A percentile compares a stretch with the other conserved stretches of the same genome.
These are phyloP conservation scores for Pseudorhombus dupliciocellatus DNA, from an alignment of 2,113 vertebrate genomes.

Conservation along the genomic window DNA sequence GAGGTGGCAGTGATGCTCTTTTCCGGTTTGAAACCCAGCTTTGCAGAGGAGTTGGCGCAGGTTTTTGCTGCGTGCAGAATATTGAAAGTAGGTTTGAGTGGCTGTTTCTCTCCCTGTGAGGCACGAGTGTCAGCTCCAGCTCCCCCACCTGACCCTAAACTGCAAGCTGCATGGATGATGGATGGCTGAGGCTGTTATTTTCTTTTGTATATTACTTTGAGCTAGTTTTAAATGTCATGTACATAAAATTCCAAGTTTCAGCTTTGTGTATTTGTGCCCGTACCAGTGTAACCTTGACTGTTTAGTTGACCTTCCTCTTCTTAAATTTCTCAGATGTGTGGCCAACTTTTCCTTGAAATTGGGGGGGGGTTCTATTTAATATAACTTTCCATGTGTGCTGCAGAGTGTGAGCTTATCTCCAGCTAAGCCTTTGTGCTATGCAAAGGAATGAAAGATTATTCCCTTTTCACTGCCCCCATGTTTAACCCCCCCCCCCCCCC, in stretches of 20 bases:
- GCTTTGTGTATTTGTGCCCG: not conserved
- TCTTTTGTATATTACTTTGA: not conserved
- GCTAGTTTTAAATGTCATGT: too few species aligned
- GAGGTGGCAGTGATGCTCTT: not conserved
- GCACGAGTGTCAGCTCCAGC: not conserved
- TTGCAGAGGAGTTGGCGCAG: too few species aligned
- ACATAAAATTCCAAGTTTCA: not conserved
- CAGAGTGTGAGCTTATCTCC: conserved; percentile 33
- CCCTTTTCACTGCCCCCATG: conserved; percentile 16
- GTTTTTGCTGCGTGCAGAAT: too few species aligned
- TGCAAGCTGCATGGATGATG: too few species aligned
- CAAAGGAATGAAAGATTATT: conserved; percentile 49
- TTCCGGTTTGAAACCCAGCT: too few species aligned
- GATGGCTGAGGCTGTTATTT: not conserved
- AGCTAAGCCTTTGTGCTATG: conserved; percentile 58
- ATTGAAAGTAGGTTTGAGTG: too few species aligned
- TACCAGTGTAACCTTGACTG: conserved; percentile 9
- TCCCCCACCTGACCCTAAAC: too few species aligned
- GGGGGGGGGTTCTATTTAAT: conserved; percentile 3
- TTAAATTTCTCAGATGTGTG: conserved; percentile 12
- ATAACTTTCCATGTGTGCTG: conserved; percentile 25
- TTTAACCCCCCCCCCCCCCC: conserved; percentile 22
- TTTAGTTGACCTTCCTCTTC: conserved; percentile 12
- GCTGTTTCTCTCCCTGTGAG: too few species aligned
- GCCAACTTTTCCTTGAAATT: conserved; percentile 7